Evolutionary conservation across 2,888 invertebrate species (phyloP).

Genomic region (Ditula angustiorana): DNA sequence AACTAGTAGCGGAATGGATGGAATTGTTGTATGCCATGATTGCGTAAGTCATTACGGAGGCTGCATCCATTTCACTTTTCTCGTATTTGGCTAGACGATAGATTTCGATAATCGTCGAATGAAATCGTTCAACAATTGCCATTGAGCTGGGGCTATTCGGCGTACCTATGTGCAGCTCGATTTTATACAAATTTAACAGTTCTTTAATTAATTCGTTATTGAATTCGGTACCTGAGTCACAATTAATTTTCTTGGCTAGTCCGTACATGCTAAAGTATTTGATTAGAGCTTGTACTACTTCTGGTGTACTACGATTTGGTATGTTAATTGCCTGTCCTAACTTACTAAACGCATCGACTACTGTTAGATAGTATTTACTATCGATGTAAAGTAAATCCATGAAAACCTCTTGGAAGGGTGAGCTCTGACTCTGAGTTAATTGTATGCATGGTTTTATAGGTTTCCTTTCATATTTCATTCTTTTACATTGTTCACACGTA

Average conservation of each 20-base stretch:
- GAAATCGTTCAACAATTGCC: constrained; percentile 20
- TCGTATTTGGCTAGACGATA: constrained; percentile 20
- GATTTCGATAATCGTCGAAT: constrained; percentile 16
- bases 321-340: constrained; percentile 3
- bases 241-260: not conserved
- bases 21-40: constrained; percentile 20
- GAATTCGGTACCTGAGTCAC: constrained; percentile 17
- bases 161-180: constrained; percentile 16
- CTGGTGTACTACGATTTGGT: constrained; percentile 5
- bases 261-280: constrained; percentile 12
- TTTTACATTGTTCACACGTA: constrained; percentile 45
- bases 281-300: constrained; percentile 17
- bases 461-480: constrained; percentile 42
- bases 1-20: constrained; percentile 5
- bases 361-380: constrained; percentile 11
- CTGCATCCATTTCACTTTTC: constrained; percentile 4
- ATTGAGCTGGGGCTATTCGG: constrained; percentile 20
- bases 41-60: constrained; percentile 20
- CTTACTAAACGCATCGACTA: not conserved
- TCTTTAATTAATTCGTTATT: constrained; percentile 20
- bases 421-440: constrained; percentile 46
- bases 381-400: constrained; percentile 45
- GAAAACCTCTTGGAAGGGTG: constrained; percentile 48
- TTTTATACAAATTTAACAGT: constrained; percentile 8
- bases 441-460: constrained; percentile 47